phyloP scores from a whole-genome alignment of 37 sponge, comb jelly and placozoan genomes.

The Theonella swinhoei region DNA sequence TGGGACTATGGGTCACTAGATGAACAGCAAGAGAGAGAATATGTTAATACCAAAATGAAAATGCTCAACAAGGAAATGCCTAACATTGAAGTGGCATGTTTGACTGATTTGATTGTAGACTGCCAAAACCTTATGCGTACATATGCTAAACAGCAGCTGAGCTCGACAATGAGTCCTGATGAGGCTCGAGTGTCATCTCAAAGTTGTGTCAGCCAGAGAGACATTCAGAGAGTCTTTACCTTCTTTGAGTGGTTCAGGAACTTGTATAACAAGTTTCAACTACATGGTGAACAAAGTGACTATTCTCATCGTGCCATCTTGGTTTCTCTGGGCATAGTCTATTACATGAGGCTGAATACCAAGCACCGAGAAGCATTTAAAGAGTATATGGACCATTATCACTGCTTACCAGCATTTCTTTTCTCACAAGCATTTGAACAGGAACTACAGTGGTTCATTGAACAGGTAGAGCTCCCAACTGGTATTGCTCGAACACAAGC shows the following conservation, averaged over 20 bases:
- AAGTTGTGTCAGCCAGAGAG: constrained; percentile 84
- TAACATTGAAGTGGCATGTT: neutral
- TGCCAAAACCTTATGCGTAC: constrained; percentile 69
- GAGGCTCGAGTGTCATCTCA: constrained; percentile 42
- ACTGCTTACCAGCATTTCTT: neutral
- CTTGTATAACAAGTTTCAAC: constrained; percentile 15
- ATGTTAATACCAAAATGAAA: constrained; percentile 52
- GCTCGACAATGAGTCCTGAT: neutral
- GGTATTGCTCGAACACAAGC: constrained; percentile 92
- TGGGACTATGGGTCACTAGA: constrained; percentile 83
- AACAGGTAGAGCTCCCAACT: constrained; percentile 56
- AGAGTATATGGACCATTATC: constrained; percentile 15
- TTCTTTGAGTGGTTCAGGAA: constrained; percentile 39
- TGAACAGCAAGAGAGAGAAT: constrained; percentile 65
- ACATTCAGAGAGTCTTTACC: constrained; percentile 65
- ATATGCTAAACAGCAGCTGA: constrained; percentile 59
- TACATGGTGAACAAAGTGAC: constrained; percentile 8
- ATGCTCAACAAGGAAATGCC: constrained; percentile 24
- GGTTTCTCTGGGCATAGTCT: constrained; percentile 80
- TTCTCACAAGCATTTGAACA: constrained; percentile 38
- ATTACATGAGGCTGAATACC: constrained; percentile 78
- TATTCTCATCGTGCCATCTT: constrained; percentile 56
- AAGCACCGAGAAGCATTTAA: constrained; percentile 38
- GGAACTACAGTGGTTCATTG: constrained; percentile 72
- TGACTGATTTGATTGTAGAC: constrained; percentile 47